Conservation (phyloP, 2,113 vertebrate species). For the Microcebus griseorufus region DNA sequence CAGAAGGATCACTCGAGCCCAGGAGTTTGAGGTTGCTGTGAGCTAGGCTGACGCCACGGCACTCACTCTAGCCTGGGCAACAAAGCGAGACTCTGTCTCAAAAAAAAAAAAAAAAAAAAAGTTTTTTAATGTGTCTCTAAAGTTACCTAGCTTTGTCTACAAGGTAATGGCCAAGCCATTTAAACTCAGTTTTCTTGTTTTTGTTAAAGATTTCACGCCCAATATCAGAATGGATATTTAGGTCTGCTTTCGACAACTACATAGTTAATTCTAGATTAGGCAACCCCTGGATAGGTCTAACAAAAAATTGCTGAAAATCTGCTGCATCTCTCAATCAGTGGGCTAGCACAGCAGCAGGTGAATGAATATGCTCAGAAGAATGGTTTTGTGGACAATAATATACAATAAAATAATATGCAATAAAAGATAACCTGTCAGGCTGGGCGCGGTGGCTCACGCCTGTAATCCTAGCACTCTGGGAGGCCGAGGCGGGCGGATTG, state of each 20-base stretch:
- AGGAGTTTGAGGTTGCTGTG: no score
- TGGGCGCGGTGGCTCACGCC: no score
- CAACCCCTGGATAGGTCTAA: background rate
- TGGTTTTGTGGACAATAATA: background rate
- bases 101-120: no score
- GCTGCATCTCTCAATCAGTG: background rate
- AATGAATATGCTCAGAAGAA: background rate
- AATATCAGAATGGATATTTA: background rate
- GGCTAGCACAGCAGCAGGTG: rapidly evolving
- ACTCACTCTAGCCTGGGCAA: no score
- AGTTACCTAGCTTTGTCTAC: background rate
- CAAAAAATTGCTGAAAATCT: background rate
- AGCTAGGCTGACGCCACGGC: no score
- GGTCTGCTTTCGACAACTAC: background rate
- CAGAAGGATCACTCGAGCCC: no score
- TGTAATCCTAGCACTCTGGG: no score
- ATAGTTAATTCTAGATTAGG: background rate
- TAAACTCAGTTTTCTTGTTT: background rate
- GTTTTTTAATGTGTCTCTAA: no score
- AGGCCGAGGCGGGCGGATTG: no score
- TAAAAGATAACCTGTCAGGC: background rate
- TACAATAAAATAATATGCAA: background rate
- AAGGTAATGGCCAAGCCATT: background rate
- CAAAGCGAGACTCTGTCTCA: no score
- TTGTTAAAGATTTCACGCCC: background rate